These are phyloP conservation scores for Clusia tigrina DNA, from an alignment of 2,888 invertebrate genomes.

Conservation along the genomic window DNA sequence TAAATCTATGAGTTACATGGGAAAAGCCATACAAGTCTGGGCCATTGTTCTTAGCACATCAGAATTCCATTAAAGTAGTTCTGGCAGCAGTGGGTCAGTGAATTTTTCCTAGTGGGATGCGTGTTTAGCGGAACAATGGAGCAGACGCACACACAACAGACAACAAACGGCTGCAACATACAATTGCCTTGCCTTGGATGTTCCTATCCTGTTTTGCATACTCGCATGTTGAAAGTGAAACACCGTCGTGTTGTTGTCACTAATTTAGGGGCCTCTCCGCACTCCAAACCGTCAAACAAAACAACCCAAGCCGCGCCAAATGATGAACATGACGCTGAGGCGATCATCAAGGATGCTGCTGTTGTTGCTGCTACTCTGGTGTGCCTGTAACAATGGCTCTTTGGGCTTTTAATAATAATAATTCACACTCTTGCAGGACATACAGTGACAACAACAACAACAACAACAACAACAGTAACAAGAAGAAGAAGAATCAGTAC, in stretches of 20 bases:
- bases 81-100: too few relatives aligned
- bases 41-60: too few relatives aligned
- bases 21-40: too few relatives aligned
- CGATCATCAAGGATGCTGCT: too few relatives aligned
- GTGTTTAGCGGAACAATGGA: too few relatives aligned
- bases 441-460: too few relatives aligned
- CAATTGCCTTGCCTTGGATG: too few relatives aligned
- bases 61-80: too few relatives aligned
- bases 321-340: slow-evolving; percentile 5
- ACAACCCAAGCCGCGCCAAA: neutral
- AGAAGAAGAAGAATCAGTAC: neutral
- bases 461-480: neutral
- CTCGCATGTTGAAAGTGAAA: neutral
- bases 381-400: neutral
- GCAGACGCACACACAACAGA: too few relatives aligned
- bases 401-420: slow-evolving; percentile 2
- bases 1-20: too few relatives aligned
- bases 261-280: neutral
- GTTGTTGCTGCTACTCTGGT: neutral
- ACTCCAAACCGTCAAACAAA: neutral
- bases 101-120: too few relatives aligned
- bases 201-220: neutral
- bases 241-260: neutral
- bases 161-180: too few relatives aligned
- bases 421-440: slow-evolving; percentile 8